Evolutionary conservation across 2,113 vertebrate species (phyloP), one percentile per base, ranked within the genome.

Genomic region (Brachionichthys hirsutus): DNA sequence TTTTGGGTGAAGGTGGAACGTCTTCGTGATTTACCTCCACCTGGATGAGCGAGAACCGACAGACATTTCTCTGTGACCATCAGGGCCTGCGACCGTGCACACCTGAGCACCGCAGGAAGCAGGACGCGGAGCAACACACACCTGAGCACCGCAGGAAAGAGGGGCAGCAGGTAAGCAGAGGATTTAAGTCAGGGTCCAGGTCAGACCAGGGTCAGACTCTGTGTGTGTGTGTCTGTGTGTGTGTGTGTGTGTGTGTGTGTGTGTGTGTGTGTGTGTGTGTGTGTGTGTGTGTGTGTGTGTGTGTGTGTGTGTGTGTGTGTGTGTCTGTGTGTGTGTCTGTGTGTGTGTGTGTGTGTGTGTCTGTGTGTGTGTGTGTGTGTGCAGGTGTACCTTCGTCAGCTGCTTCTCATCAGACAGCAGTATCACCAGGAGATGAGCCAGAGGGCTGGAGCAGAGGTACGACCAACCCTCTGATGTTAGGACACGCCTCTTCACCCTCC

Each of bases 61-160:
- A n/a, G n/a, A n/a, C n/a, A n/a, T n/a, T n/a, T 4, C 13, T 49
- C 30, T 54, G 14, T 40, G 48, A 36, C 7, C 3, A 0, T 36
- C 35, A 97, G 95, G 95, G 96, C 55, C 81, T 98, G 67, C 90
- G 94, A 42, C 94, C 94, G 1, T 93, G 88, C 24, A 94, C 94
- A 59, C 91, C 91, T 51, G 94, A 97, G 65, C 2, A 19, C 34
- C 60, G 67, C 61, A 76, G 72, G 67, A 79, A 50, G 38, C 72
- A 74, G 20, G 70, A 67, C 2, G 70, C 54, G 51, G 68, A 81
- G 12, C 53, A 3, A n/a, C n/a, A 34, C 73, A 77, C 94, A 62
- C 91, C 56, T 22, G 58, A 47, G 34, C 49, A 71, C 64, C 87
- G 74, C 76, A 90, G 73, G 69, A 79, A 88, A 3, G 67, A 84